Conservation (phyloP, 2,797 vertebrate species). For the Liparis tanakae region DNA sequence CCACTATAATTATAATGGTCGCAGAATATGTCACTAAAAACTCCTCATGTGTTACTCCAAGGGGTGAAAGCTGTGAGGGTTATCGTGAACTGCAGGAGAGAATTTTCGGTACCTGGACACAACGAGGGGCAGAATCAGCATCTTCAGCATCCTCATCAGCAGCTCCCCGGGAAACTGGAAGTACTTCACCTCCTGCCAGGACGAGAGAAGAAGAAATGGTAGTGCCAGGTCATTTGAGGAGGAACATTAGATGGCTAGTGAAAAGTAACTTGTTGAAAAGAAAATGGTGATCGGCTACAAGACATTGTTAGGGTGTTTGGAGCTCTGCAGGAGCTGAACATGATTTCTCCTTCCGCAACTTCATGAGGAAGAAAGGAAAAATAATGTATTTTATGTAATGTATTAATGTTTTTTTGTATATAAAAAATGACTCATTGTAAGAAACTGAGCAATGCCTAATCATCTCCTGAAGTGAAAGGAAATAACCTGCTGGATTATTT, state of each 20-base stretch:
- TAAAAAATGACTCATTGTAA: too few relatives aligned
- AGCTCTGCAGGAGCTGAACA: too few relatives aligned
- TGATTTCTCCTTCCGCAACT: too few relatives aligned
- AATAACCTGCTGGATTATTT: too few relatives aligned
- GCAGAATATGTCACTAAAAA: background rate
- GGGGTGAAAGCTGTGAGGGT: background rate
- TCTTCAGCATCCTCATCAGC: slow-evolving; percentile 96
- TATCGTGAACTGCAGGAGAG: background rate
- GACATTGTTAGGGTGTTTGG: background rate
- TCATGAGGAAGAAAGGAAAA: too few relatives aligned
- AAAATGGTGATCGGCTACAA: background rate
- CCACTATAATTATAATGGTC: background rate
- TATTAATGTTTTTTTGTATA: too few relatives aligned
- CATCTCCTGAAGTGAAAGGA: too few relatives aligned
- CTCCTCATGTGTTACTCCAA: background rate
- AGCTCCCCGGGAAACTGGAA: slow-evolving; percentile 97
- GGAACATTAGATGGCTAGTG: background rate
- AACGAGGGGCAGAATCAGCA: slow-evolving; percentile 93
- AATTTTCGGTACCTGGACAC: slow-evolving; percentile 88
- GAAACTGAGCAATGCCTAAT: too few relatives aligned
- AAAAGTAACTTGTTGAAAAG: slow-evolving; percentile 3
- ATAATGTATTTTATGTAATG: too few relatives aligned
- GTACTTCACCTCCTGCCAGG: slow-evolving; percentile 92
- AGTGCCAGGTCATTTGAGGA: background rate
- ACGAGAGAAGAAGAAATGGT: slow-evolving; percentile 11